Evolutionary conservation across 1,140 invertebrate genomes (phyloP), one percentile per base, ranked within the genome.

Genomic region (Plectus sambesii): DNA sequence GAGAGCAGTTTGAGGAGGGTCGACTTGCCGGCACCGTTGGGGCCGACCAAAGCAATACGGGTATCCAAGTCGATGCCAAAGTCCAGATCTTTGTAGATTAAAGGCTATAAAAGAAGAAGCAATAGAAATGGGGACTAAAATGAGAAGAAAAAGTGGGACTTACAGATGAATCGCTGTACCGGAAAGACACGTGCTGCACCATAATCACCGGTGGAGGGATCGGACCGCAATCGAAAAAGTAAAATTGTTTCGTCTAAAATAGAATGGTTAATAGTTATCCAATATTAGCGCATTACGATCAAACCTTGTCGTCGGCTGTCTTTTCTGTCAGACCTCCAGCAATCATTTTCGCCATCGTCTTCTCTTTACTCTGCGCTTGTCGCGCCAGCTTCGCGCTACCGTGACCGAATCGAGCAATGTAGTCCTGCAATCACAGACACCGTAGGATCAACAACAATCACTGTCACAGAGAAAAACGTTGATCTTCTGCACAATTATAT

Each of bases 41-140:
- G 77, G 4, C 78, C 77, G 49, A 78, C 76, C 57, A 77, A 75
- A 27, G 93, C 94, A 19, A 99, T 73, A 68, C 93, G 76, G 0
- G 92, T 96, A 69, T 99, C 93, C 42, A 99, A 74, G 78, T 99
- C 94, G 63, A 99, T 89, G 66, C 94, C 94, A 70, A 99, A 98
- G 70, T 99, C 94, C 19, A 99, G 71, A 73, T 97, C 85, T 69
- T 85, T 88, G 71, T 99, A 99, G 61, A 99, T 98, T 75, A 77
- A 85, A 0, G 89, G 87, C 35, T 80, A 74, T 42, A 70, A 62
- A 33, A 22, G 43, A n/a, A 23, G 20, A 24, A 30, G 3, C 2
- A 33, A 29, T 68, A 53, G 24, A 62, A 53, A 56, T 39, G 47
- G 30, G 49, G 1, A n/a, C 23, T 23, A 2, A 47, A 49, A 20